Base-by-base conservation (phyloP, 2,113 vertebrate genomes). In the Poeciliopsis turrubarensis region DNA sequence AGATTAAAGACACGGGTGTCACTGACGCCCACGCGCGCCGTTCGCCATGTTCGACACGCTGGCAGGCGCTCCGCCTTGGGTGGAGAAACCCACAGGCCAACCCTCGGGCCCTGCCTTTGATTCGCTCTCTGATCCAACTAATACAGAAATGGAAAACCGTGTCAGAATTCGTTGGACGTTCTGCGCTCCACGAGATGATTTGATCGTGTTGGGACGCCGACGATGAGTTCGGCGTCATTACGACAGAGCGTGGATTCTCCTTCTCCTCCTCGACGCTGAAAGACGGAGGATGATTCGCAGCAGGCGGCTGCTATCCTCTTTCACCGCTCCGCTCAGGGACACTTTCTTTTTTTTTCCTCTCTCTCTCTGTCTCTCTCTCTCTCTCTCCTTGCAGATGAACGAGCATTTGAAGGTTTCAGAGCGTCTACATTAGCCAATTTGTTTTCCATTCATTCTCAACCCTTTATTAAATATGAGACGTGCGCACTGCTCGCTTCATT, bases 81-180 rank as follows among this genome's bases (percentile, higher is more conserved):
- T 27, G 54, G 61, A 65, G 65, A 57, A 77, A 65, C 77, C 89
- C 47, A 64, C 75, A 65, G 87, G 87, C 79, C 82, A 70, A 60
- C 81, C 88, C 81, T 60, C 67, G 14, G 87, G 89, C 77, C 67
- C 74, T 71, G 79, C 27, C 62, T 79, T 78, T 87, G 68, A 87
- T 79, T 69, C 60, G 57, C 80, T 71, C 68, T 73, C 51, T 85
- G 81, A 83, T 89, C 80, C 79, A 65, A 86, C 79, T 78, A 77
- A 85, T 82, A 47, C 75, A 73, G 73, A 68, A 65, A 72, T 85
- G 34, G 15, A 68, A 44, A 85, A 25, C n/a, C 25, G 10, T 57
- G 51, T 10, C 0, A n/a, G 51, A 57, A 57, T n/a, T n/a, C 1
- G 3, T 11, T 44, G 67, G 61, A 73, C 37, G 44, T 37, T 31